These are phyloP conservation scores for Pseudobourletiella spinata DNA, from an alignment of 1,140 invertebrate species.

Conservation along the genomic window DNA sequence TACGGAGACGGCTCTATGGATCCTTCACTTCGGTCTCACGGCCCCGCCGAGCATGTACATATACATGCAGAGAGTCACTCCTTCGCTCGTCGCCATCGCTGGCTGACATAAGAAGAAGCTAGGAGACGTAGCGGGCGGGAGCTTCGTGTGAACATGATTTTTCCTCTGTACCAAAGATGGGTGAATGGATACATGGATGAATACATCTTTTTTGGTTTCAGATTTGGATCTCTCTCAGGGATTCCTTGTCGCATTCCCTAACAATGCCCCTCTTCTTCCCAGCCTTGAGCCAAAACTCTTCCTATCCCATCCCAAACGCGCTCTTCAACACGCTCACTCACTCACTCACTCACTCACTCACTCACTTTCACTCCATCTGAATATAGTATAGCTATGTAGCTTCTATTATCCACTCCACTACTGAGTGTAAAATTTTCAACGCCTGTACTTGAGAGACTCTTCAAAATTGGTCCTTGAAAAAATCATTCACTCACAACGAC, in stretches of 20 bases:
- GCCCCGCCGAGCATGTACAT: no score
- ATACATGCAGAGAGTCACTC: neutral
- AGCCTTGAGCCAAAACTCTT: neutral
- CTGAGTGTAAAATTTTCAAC: neutral
- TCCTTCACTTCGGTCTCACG: no score
- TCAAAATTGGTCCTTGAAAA: neutral
- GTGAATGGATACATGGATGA: neutral
- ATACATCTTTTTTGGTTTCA: neutral
- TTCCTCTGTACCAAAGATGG: neutral
- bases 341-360: no score
- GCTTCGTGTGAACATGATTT: neutral
- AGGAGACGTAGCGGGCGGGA: no score
- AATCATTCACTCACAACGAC: neutral
- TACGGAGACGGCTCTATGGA: no score
- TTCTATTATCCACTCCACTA: slow-evolving; percentile 1
- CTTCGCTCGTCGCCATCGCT: neutral
- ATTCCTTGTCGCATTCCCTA: neutral
- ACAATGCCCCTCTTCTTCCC: neutral
- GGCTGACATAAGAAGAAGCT: no score
- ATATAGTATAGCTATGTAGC: no score
- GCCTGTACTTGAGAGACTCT: slow-evolving; percentile 4
- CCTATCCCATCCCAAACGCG: neutral
- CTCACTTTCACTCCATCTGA: neutral
- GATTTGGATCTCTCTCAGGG: neutral
- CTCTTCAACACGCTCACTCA: no score